These are phyloP conservation scores for Polydrusus tereticollis DNA, from an alignment of 2,888 invertebrate genomes.

Conservation along the genomic window DNA sequence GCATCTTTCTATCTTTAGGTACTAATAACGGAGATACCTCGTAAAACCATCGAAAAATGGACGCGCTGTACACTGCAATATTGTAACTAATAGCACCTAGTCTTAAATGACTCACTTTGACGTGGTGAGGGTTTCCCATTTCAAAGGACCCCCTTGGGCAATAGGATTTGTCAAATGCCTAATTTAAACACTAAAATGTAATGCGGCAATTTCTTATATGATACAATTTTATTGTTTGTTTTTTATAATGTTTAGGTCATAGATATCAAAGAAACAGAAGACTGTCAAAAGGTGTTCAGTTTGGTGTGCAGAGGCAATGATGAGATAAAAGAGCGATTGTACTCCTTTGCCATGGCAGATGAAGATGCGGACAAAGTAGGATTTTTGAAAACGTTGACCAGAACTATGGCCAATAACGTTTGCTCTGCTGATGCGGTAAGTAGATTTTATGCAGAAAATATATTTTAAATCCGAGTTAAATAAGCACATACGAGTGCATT, in stretches of 20 bases:
- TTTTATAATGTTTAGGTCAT: slow-evolving; percentile 72
- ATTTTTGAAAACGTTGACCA: slow-evolving; percentile 86
- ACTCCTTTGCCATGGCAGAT: slow-evolving; percentile 86
- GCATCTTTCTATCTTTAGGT: too few species aligned
- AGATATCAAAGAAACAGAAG: slow-evolving; percentile 89
- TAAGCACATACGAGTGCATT: too few species aligned
- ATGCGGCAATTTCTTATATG: too few species aligned
- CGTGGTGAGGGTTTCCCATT: too few species aligned
- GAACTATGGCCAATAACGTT: slow-evolving; percentile 92
- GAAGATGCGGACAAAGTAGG: slow-evolving; percentile 85
- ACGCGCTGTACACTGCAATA: too few species aligned
- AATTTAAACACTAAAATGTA: too few species aligned
- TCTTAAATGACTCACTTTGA: too few species aligned
- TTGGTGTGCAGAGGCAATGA: slow-evolving; percentile 89
- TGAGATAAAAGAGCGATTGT: slow-evolving; percentile 88
- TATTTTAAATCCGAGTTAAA: neutral
- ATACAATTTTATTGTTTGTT: neutral
- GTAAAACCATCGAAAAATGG: too few species aligned
- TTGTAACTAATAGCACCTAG: too few species aligned
- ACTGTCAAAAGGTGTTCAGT: slow-evolving; percentile 90
- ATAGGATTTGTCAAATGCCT: too few species aligned
- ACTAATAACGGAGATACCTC: too few species aligned
- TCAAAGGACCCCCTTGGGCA: too few species aligned
- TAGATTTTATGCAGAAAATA: slow-evolving; percentile 51
- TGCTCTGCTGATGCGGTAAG: slow-evolving; percentile 94